A percentile compares a stretch with the other conserved stretches of the same genome.
These are phyloP conservation scores for Chaetodon auriga DNA, from an alignment of 2,113 vertebrate species.

Conservation along the genomic window DNA sequence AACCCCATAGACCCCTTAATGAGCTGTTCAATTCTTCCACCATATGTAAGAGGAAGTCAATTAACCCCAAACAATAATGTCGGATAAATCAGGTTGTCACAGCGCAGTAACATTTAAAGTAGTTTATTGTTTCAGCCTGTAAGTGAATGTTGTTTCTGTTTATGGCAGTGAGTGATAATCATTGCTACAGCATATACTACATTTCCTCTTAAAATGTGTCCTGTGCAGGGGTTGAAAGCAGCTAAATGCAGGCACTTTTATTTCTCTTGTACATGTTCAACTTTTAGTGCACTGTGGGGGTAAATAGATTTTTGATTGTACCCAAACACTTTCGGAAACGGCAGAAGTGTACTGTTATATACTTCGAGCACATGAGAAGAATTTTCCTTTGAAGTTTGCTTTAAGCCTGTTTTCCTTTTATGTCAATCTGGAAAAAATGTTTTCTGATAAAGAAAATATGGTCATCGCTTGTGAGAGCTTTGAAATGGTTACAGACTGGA, in stretches of 20 bases:
- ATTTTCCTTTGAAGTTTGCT: not conserved
- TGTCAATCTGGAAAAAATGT: not conserved
- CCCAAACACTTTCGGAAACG: not conserved
- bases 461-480: not conserved
- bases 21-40: constrained; percentile 20
- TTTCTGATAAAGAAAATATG: constrained; percentile 10
- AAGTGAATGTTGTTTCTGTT: constrained; percentile 33
- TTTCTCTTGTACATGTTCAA: not conserved
- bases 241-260: not conserved
- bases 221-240: not conserved
- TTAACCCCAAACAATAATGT: constrained; percentile 43
- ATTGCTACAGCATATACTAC: not conserved
- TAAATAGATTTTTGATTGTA: not conserved
- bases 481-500: not conserved
- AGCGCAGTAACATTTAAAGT: constrained; percentile 30
- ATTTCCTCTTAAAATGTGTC: not conserved
- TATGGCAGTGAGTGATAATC: constrained; percentile 38
- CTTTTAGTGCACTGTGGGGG: not conserved
- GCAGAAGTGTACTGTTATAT: not conserved
- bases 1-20: constrained; percentile 8
- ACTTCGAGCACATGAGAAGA: not conserved
- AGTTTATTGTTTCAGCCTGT: constrained; percentile 43
- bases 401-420: not conserved
- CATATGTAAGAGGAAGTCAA: constrained; percentile 38
- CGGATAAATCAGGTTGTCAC: constrained; percentile 20